Evolutionary conservation across 1,140 invertebrate species (phyloP).

Genomic region (Zaprionus tsacasi): DNA sequence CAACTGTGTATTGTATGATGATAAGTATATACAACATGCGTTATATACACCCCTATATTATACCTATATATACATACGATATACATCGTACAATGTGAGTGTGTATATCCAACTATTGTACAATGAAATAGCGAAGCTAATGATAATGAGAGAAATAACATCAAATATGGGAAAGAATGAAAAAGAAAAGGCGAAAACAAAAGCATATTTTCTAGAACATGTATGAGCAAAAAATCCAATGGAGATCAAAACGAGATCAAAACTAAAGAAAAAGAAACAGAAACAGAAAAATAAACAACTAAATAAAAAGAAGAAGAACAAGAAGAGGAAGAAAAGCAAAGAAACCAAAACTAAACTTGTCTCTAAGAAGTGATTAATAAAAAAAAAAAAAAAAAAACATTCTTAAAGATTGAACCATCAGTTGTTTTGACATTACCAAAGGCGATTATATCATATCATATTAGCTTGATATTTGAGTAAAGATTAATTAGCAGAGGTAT

Average conservation of each 20-base stretch:
- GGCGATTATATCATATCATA: conserved; percentile 2
- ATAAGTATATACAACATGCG: conserved; percentile 65
- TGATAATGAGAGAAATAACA: conserved; percentile 23
- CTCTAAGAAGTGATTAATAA: conserved; percentile 70
- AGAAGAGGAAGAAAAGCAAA: conserved; percentile 12
- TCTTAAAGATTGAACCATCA: conserved; percentile 7
- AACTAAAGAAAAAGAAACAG: conserved; percentile 37
- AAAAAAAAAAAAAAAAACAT: conserved; percentile 28
- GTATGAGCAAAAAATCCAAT: conserved; percentile 48
- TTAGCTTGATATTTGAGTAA: background rate
- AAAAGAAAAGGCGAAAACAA: too few relatives aligned
- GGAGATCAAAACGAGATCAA: conserved; percentile 32
- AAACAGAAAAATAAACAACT: conserved; percentile 51
- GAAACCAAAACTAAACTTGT: conserved; percentile 60
- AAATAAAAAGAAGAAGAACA: conserved; percentile 35
- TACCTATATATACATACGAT: conserved; percentile 45
- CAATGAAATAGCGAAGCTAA: conserved; percentile 74
- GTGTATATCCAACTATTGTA: conserved; percentile 56
- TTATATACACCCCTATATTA: conserved; percentile 69
- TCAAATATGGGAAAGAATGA: conserved; percentile 11
- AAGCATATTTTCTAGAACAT: conserved; percentile 74
- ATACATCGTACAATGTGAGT: conserved; percentile 33
- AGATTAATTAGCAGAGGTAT: background rate
- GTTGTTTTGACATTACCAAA: conserved; percentile 11
- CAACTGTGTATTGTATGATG: conserved; percentile 51